Base-by-base conservation (phyloP, 2,797 vertebrate species). In the Nyctalus aviator region DNA sequence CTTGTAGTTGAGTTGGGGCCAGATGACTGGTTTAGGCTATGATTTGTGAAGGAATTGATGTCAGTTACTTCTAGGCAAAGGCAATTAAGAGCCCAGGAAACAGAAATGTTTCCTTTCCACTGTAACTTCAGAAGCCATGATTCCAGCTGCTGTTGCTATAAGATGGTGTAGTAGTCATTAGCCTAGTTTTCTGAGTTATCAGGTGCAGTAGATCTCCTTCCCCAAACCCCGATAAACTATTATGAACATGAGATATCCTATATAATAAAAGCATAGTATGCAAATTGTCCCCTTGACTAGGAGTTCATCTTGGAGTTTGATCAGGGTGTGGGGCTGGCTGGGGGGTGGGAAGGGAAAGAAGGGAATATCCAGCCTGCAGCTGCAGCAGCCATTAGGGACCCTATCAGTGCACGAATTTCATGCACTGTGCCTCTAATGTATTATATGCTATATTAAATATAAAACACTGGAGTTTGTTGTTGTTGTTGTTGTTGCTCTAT, bases 41-140 rank as follows among this genome's bases (percentile, higher is more conserved):
- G 64, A 69, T 41, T 89, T 68, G 30, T 86, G 25, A 59, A 75
- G 30, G 25, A 84, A 53, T 13, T 92, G 30, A 66, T 44, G 9
- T 68, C 37, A 76, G 13, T 30, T n/a, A 68, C 35, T 68, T 79
- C 23, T 13, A 14, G 27, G 62, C 6, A 71, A 27, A 88, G 27
- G 18, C 14, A n/a, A 18, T 32, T 68, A 76, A 83, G 59, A 86
- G 32, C 15, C 9, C 13, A 78, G 13, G 10, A 23, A 55, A 55
- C 21, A 55, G 53, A 55, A 55, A 55, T n/a, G 12, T 78, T 37
- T 25, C 15, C 15, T 13, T 77, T 35, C 21, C 11, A 41, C 2
- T 57, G 23, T 2, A 69, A 79, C 14, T 25, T 46, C n/a, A 64
- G 44, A 59, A 53, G 32, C 6, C 53, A 25, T 5, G 17, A 55